phyloP scores from a whole-genome alignment of 2,113 vertebrate species.

The Procavia capensis region DNA sequence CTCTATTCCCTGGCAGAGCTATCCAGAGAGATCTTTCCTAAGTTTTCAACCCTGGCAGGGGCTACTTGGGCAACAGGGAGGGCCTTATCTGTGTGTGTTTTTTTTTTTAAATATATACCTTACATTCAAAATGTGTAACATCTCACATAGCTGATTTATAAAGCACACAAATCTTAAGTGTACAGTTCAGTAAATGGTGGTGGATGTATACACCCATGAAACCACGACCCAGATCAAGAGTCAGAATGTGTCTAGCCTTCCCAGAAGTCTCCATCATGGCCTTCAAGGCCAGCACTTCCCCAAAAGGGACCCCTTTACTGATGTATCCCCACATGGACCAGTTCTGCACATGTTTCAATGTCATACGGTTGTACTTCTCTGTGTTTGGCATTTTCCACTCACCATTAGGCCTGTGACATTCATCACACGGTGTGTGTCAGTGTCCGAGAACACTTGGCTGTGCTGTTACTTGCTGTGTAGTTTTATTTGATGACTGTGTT shows the following conservation, averaged over 20 bases:
- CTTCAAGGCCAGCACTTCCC: background rate
- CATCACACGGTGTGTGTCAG: rapidly evolving
- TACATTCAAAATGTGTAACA: background rate
- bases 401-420: rapidly evolving
- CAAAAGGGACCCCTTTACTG: background rate
- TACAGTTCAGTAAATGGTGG: background rate
- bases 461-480: background rate
- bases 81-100: no score
- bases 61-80: background rate
- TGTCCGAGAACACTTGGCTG: background rate
- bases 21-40: background rate
- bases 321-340: rapidly evolving
- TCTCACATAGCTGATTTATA: background rate
- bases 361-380: background rate
- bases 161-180: background rate
- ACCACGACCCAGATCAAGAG: background rate
- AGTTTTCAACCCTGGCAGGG: background rate
- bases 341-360: background rate
- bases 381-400: rapidly evolving
- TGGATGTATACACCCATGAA: background rate
- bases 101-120: background rate
- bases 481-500: background rate
- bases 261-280: background rate
- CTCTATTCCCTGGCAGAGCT: background rate
- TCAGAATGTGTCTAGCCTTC: background rate